phyloP scores from a whole-genome alignment of 2,113 vertebrate species.

The Climacteris rufus region DNA sequence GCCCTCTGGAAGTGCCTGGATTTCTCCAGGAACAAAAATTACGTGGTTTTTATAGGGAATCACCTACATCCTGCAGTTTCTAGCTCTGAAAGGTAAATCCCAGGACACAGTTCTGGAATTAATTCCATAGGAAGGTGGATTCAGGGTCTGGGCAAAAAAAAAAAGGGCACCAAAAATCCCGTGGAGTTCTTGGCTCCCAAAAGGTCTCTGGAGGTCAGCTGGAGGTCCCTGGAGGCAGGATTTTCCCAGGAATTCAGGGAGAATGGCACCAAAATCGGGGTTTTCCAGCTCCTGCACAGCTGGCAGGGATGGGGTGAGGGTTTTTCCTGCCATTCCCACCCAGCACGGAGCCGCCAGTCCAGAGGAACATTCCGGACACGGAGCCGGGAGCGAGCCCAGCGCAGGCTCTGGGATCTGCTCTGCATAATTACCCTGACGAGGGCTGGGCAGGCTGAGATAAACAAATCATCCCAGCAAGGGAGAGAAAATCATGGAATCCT shows the following conservation, averaged over 20 bases:
- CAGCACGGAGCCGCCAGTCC: fast-evolving
- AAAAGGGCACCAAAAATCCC: not conserved
- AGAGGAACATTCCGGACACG: fast-evolving
- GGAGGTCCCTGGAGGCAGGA: not conserved
- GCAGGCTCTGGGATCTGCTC: not conserved
- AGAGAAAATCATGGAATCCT: fast-evolving
- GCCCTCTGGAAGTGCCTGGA: not conserved
- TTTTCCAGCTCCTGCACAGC: not conserved
- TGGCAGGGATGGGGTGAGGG: not conserved
- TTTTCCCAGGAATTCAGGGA: not conserved
- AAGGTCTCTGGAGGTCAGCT: not conserved
- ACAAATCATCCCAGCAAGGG: not conserved
- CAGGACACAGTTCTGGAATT: not conserved
- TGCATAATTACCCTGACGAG: not conserved
- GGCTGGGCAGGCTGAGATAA: not conserved
- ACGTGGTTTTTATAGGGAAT: not conserved
- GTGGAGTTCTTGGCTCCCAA: not conserved
- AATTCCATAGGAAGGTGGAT: not conserved
- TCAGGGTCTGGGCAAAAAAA: not conserved
- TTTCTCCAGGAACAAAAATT: not conserved
- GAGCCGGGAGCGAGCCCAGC: not conserved
- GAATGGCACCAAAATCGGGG: fast-evolving
- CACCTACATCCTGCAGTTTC: fast-evolving
- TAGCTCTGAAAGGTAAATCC: not conserved
- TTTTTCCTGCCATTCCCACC: not conserved